Evolutionary conservation across 2,113 vertebrate genomes (phyloP).

Genomic region (Leuciscus idus): DNA sequence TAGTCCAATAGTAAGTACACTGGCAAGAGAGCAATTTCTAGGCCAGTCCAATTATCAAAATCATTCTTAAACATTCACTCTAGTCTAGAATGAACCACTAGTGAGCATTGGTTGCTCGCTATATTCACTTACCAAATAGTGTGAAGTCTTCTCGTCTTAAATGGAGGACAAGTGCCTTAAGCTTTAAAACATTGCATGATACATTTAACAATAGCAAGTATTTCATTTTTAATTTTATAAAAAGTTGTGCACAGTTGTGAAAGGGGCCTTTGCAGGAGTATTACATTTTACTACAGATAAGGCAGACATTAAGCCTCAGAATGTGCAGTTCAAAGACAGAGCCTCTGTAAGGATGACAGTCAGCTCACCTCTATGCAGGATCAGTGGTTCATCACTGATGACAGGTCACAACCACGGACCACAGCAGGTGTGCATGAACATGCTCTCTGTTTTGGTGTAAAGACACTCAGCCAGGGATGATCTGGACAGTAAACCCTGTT

Average conservation of each 20-base stretch:
- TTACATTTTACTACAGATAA: background rate
- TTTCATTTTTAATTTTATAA: background rate
- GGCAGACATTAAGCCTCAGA: background rate
- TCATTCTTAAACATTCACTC: background rate
- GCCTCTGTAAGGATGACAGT: slow-evolving; percentile 7
- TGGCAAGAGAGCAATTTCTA: background rate
- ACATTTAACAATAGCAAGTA: background rate
- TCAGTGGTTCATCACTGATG: background rate
- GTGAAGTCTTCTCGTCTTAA: background rate
- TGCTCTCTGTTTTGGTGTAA: background rate
- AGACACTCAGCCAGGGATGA: background rate
- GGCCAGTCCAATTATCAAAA: background rate
- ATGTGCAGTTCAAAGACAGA: background rate
- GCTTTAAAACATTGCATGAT: background rate
- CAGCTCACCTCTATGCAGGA: background rate
- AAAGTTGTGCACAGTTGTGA: background rate
- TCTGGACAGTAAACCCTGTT: background rate
- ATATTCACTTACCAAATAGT: background rate
- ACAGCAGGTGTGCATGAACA: background rate
- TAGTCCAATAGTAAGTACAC: background rate
- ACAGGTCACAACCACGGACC: background rate
- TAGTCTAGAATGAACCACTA: background rate
- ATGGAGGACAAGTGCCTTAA: background rate
- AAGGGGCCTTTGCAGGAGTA: background rate
- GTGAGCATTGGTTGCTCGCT: background rate